phyloP scores from a whole-genome alignment of 1,140 invertebrate species.

The Caenorhabditis inopinata region DNA sequence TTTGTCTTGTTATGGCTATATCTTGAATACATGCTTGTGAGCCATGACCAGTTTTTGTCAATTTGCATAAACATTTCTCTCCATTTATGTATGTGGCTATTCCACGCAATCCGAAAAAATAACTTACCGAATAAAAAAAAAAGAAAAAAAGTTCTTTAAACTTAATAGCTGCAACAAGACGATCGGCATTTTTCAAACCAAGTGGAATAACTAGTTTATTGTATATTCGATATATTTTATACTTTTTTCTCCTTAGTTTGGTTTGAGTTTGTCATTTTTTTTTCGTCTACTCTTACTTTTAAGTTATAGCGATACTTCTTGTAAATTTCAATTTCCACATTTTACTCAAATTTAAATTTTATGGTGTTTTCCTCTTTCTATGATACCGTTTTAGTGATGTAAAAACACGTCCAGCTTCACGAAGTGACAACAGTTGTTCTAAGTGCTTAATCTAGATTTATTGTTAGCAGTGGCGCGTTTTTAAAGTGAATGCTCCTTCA shows the following conservation, averaged over 20 bases:
- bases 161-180: too few species aligned
- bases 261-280: not conserved
- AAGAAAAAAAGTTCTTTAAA: not conserved
- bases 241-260: not conserved
- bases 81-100: constrained; percentile 27
- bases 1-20: constrained; percentile 20
- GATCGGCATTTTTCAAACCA: not conserved
- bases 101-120: not conserved
- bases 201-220: constrained; percentile 27
- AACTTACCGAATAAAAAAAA: not conserved
- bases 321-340: too few species aligned
- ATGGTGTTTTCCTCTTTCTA: not conserved
- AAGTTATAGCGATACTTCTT: too few species aligned
- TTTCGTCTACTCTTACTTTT: too few species aligned
- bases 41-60: constrained; percentile 20
- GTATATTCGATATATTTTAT: not conserved
- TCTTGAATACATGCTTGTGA: constrained; percentile 11
- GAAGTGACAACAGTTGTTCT: constrained; percentile 29
- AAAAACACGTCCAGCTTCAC: not conserved
- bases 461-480: constrained; percentile 16
- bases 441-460: constrained; percentile 33
- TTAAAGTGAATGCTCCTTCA: constrained; percentile 25
- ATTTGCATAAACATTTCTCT: constrained; percentile 26
- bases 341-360: too few species aligned
- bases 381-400: not conserved